Base-by-base conservation (phyloP, 2,888 invertebrate species). In the Lymantria monacha region DNA sequence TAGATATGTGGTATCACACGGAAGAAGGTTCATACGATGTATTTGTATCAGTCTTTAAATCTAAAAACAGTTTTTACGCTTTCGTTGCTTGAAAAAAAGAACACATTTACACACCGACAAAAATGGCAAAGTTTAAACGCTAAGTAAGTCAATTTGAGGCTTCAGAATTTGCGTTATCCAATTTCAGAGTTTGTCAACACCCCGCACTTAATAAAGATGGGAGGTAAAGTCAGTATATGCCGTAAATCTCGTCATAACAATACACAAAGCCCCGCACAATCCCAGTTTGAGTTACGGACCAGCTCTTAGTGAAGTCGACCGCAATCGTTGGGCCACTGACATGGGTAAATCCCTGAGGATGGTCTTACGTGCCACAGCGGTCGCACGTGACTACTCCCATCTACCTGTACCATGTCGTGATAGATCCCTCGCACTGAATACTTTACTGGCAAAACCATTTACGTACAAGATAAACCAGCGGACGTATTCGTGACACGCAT, bases 321-420 rank as follows among this genome's bases (percentile, higher is more conserved):
- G 59, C 72, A 74, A 70, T 67, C 68, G 66, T 58, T 52, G 48
- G 42, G 40, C 44, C 15, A 44, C 59, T 69, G 72, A 70, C 66
- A 59, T 59, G 69, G 74, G 70, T 75, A 75, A 76, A 75, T 75
- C 79, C 72, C 51, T 30, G 48, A 67, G 61, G 70, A 68, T 64
- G 59, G 62, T 51, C 46, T 59, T 57, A 71, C 72, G 73, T 70
- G 74, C 52, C 37, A 40, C 44, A 43, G 37, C 22, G 10, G 30
- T 7, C 0, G 22, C 46, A 63, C 57, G 55, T 66, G 55, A 42
- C 49, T 45, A 33, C 44, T 50, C 48, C 42, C 48, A 52, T 56
- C 47, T 48, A n/a, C 40, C 42, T 46, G 12, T 43, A 48, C 22
- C 22, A 44, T 42, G 30, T 42, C 11, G 46, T 44, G 9, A 44